Evolutionary conservation across 2,113 vertebrate genomes (phyloP), one percentile per base, ranked within the genome.

Genomic region (Brachypteracias leptosomus): DNA sequence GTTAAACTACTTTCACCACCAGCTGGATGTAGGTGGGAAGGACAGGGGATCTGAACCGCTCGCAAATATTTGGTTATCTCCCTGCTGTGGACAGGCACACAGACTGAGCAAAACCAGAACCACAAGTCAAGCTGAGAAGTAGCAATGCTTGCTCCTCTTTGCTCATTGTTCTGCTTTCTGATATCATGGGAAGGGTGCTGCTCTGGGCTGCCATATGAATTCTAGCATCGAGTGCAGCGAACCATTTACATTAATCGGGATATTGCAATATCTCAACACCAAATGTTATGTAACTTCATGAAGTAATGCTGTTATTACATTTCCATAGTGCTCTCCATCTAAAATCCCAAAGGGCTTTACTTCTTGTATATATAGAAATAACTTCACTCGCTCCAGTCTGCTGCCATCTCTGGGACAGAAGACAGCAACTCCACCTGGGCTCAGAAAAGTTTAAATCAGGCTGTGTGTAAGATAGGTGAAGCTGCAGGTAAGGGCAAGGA

Each of bases 381-480:
- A 72, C 10, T 90, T 59, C 59, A 77, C 33, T 76, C 9, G 17
- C 61, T 90, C 72, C 72, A 62, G 67, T 79, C 63, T 93, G 75
- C 93, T 90, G 85, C 84, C 89, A 85, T 33, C 91, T 88, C 87
- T 73, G 77, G 77, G 62, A 76, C 59, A 93, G 61, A 92, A 67
- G 4, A 38, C 13, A 57, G 47, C 72, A 77, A 47, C 38, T 84
- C 67, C 73, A 90, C 13, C 79, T 52, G 13, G 13, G 47, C 59
- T 90, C 55, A 86, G 63, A 51, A 70, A 73, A 42, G 24, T 89
- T 93, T 63, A 73, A 35, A 83, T 63, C 58, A 71, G 42, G 28
- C 55, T 57, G 28, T 3, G 2, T 21, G 5, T 49, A 31, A 71
- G 24, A 40, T 71, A 89, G 52, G 24, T 68, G 61, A 92, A 77